Evolutionary conservation across 1,140 invertebrate genomes (phyloP), one percentile per base, ranked within the genome.

Genomic region (Geopemphigus sp.): DNA sequence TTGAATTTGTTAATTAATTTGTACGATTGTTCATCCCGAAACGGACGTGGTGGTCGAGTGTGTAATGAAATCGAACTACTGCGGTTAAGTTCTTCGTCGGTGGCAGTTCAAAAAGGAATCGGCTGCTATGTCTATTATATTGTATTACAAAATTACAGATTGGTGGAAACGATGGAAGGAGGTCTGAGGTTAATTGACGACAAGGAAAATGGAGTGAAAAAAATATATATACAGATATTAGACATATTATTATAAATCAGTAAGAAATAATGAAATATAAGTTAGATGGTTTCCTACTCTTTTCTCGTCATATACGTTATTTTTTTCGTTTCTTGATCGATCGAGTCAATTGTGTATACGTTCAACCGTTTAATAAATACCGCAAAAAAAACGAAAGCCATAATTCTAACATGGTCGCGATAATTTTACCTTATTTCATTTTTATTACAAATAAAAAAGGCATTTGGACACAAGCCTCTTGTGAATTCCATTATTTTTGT

Each of bases 11-110:
- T 64, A 29, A n/a, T 29, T 32, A 1, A 17, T 39, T 39, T n/a
- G 32, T 64, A 64, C 5, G 29, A 64, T 64, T 39, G 29, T 32
- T 14, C n/a, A 39, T 39, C 5, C 22, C 32, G 32, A 45, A 47
- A 6, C 39, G 12, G 5, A 68, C 64, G 39, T 66, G 39, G 39
- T 66, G 39, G 39, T 68, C n/a, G 64, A 47, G 39, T 45, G 64
- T 68, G n/a, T 68, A 47, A 68, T 22, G 14, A 12, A 47, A 47
- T n/a, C 47, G 19, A 47, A 68, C 32, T 68, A 68, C 64, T 68
- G 64, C 39, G 64, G 64, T 68, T 68, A 22, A 17, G n/a, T 24
- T 24, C 17, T 32, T 64, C 19, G 29, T 68, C 22, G 64, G 11
- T 47, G 64, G 22, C 39, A 47, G 47, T 47, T 45, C 39, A 22